Evolutionary conservation across 1,140 invertebrate species (phyloP).

Genomic region (Sogatella furcifera): DNA sequence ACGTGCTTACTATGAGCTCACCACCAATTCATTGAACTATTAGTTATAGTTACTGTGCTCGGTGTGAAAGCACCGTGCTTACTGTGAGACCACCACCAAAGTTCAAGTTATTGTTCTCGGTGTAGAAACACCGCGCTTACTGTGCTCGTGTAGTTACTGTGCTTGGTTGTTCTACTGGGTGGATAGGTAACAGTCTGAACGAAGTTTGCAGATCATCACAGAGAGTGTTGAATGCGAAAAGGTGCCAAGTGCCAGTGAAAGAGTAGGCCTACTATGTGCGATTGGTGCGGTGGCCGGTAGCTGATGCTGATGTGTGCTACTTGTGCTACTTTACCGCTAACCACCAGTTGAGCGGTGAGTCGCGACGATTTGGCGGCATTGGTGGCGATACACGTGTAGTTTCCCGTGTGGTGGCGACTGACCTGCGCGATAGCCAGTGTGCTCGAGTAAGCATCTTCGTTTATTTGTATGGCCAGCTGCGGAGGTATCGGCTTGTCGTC

Average conservation of each 20-base stretch:
- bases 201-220: not conserved
- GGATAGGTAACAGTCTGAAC: too few species aligned
- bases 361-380: constrained; percentile 41
- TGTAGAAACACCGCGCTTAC: too few species aligned
- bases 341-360: constrained; percentile 19
- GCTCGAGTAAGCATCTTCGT: constrained; percentile 24
- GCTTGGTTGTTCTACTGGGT: too few species aligned
- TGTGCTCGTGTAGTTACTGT: too few species aligned
- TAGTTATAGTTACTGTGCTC: too few species aligned
- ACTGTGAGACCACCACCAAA: too few species aligned
- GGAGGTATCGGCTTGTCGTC: constrained; percentile 36
- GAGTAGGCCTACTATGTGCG: not conserved
- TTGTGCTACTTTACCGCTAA: constrained; percentile 22
- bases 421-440: constrained; percentile 37
- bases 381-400: constrained; percentile 60
- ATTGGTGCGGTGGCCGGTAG: not conserved
- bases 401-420: constrained; percentile 49
- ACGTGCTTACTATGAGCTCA: too few species aligned
- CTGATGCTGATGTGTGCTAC: not conserved
- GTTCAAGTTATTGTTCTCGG: too few species aligned
- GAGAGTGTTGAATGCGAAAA: not conserved
- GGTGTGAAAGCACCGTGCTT: too few species aligned
- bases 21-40: too few species aligned
- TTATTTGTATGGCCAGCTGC: constrained; percentile 23
- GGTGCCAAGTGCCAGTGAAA: not conserved